A percentile compares a stretch with the other conserved stretches of the same genome.
phyloP scores from a whole-genome alignment of 37 sponge, comb jelly and placozoan species.

The Lycopodina hypogea region DNA sequence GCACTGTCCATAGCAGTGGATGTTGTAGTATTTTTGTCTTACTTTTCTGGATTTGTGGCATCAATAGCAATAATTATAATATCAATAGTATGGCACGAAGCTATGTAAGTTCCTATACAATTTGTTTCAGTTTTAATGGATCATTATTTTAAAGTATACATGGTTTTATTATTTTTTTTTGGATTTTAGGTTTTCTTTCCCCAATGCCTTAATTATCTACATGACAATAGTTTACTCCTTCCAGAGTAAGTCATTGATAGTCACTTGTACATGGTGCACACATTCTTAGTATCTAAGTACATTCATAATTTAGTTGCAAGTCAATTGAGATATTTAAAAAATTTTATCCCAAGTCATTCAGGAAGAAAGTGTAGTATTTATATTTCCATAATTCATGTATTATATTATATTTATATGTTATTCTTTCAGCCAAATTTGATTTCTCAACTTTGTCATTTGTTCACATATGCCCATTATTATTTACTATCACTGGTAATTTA shows the following conservation, averaged over 20 bases:
- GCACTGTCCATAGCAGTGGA: neutral
- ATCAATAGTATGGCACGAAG: neutral
- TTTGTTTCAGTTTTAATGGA: neutral
- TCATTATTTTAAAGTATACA: neutral
- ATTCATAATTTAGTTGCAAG: too few species aligned
- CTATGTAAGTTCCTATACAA: conserved; percentile 13
- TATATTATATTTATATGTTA: too few species aligned
- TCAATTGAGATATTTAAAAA: too few species aligned
- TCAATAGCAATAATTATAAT: conserved; percentile 13
- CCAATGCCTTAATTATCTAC: conserved; percentile 18
- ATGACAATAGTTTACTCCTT: neutral
- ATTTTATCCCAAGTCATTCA: too few species aligned
- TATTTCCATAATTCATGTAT: too few species aligned
- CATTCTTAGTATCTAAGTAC: too few species aligned
- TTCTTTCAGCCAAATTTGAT: too few species aligned
- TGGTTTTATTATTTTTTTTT: neutral
- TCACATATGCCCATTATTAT: too few species aligned
- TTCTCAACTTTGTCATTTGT: too few species aligned
- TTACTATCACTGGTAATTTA: too few species aligned
- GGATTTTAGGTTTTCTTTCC: conserved; percentile 24
- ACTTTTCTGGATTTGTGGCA: conserved; percentile 13
- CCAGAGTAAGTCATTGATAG: conserved; percentile 11
- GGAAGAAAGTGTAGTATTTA: too few species aligned
- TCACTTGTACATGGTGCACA: too few species aligned
- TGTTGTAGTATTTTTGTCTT: neutral